A percentile compares a stretch with the other conserved stretches of the same genome.
Conservation (phyloP, 1,140 invertebrate species). For the Procambarus clarkii region DNA sequence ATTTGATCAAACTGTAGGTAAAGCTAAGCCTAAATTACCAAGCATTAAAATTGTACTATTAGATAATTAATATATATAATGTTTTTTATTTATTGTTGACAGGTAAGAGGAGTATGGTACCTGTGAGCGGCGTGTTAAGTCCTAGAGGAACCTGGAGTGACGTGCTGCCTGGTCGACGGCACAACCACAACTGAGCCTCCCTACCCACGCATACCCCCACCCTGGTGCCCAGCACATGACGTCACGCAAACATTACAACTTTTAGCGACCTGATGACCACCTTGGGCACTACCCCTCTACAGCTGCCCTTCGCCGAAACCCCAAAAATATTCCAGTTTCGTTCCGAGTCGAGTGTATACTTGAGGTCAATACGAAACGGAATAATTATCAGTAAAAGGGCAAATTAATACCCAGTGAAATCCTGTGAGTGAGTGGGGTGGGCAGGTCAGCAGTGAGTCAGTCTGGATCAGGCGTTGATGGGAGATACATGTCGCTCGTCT, state of each 20-base stretch:
- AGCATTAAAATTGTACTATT: not conserved
- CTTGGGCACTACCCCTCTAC: not conserved
- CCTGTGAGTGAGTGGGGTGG: not conserved
- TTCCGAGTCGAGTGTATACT: not conserved
- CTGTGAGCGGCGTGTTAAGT: not conserved
- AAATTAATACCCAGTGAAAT: not conserved
- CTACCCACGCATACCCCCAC: not conserved
- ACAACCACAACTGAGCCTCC: constrained; percentile 23
- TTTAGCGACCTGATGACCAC: not conserved
- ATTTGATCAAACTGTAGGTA: no score
- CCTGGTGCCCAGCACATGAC: constrained; percentile 12
- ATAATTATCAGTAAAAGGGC: not conserved
- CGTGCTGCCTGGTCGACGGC: constrained; percentile 27
- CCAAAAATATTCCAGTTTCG: not conserved
- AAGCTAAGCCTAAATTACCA: not conserved
- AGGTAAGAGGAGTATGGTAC: not conserved
- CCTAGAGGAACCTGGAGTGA: not conserved
- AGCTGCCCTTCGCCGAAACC: not conserved
- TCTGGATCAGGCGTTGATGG: not conserved
- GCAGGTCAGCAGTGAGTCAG: not conserved
- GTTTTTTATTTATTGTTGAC: not conserved
- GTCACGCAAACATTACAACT: constrained; percentile 8
- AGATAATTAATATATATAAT: no score
- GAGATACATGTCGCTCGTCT: not conserved
- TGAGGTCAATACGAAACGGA: not conserved